Base-by-base conservation (phyloP, 2,888 invertebrate genomes). In the Pheosia tremula region DNA sequence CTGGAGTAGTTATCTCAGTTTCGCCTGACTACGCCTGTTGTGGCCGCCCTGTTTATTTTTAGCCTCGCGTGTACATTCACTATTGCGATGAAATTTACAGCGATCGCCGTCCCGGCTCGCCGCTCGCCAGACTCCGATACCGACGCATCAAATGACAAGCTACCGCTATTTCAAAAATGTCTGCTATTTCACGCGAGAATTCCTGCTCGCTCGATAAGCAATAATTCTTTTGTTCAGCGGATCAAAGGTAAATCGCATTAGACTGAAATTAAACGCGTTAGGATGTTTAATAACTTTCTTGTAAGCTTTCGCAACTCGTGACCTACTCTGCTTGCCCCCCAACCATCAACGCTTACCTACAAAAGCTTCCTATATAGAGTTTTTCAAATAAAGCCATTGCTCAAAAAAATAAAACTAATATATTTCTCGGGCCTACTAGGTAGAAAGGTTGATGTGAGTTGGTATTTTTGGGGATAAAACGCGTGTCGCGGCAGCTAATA, bases 41-140 rank as follows among this genome's bases (percentile, higher is more conserved):
- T 87, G 83, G 79, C 82, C 80, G 83, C 86, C 87, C 82, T 86
- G 87, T 90, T 89, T 92, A 91, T 91, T 91, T 92, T 92, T 90
- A 89, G 89, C 84, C 83, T 86, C 85, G 87, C 82, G 82, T 87
- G 83, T 87, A 88, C 86, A 89, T 89, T 89, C 87, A 87, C 87
- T 86, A 86, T 87, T 87, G 85, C 88, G 81, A 87, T 90, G 87
- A 90, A 91, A 90, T 90, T 90, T 89, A 89, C 88, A 89, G 83
- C 84, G 84, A 86, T 79, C 83, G 80, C 83, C 73, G 80, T 82
- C 72, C 81, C 77, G 77, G 74, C 82, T 80, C 80, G 78, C 82
- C 81, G 82, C 81, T 79, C 83, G 80, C 83, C 79, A 82, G 83
- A 83, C 84, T 77, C 79, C 81, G 86, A 89, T 88, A 88, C 84